Evolutionary conservation across 2,888 invertebrate species (phyloP).

Genomic region (Pegoplata infirma): DNA sequence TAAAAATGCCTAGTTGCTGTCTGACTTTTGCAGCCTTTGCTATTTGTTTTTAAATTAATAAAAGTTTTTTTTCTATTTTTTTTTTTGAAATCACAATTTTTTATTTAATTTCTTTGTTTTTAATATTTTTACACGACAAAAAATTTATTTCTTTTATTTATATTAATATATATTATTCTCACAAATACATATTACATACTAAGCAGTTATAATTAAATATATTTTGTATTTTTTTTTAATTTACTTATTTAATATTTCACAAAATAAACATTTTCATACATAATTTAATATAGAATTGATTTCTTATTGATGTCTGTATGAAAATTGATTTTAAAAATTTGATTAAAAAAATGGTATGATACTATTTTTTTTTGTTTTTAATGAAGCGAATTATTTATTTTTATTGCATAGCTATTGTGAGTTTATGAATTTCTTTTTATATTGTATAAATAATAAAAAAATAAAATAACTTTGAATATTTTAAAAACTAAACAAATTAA

Average conservation of each 20-base stretch:
- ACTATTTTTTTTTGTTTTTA: slow-evolving; percentile 2
- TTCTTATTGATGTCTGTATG: slow-evolving; percentile 7
- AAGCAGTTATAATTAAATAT: slow-evolving; percentile 57
- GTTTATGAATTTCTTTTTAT: slow-evolving; percentile 1
- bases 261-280: slow-evolving; percentile 58
- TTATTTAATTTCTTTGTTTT: slow-evolving; percentile 52
- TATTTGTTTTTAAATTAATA: too few relatives aligned
- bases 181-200: slow-evolving; percentile 59
- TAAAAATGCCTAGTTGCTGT: too few relatives aligned
- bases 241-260: slow-evolving; percentile 58
- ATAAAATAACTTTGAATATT: background rate
- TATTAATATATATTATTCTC: slow-evolving; percentile 44
- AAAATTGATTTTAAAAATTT: slow-evolving; percentile 22
- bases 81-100: slow-evolving; percentile 57
- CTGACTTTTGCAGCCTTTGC: too few relatives aligned
- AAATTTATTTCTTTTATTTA: slow-evolving; percentile 38
- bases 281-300: slow-evolving; percentile 18
- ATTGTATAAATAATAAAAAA: background rate
- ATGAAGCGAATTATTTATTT: slow-evolving; percentile 38
- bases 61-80: background rate
- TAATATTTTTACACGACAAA: slow-evolving; percentile 61
- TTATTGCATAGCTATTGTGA: slow-evolving; percentile 43
- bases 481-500: background rate
- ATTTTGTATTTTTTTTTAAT: slow-evolving; percentile 37
- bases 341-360: background rate